These are phyloP conservation scores for Clanis bilineata DNA, from an alignment of 2,888 invertebrate species.

Conservation along the genomic window DNA sequence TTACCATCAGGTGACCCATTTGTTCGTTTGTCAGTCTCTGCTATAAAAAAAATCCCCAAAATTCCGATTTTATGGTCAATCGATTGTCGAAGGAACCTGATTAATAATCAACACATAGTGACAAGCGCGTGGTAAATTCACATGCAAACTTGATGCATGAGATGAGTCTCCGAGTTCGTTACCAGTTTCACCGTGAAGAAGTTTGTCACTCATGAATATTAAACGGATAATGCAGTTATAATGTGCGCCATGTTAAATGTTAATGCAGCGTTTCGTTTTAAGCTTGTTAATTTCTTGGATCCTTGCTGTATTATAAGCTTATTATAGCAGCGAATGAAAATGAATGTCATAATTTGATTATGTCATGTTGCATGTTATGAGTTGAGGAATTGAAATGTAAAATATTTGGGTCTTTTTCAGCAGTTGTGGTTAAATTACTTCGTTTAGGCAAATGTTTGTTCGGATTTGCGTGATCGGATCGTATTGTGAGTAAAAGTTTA, in stretches of 20 bases:
- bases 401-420: no score
- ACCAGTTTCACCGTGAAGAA: constrained; percentile 60
- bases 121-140: constrained; percentile 61
- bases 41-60: neutral
- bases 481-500: no score
- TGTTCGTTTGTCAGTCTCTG: no score
- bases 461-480: no score
- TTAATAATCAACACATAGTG: constrained; percentile 22
- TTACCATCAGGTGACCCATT: no score
- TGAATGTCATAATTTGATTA: neutral
- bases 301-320: constrained; percentile 31
- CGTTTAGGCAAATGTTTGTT: no score
- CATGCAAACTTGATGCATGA: constrained; percentile 53
- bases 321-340: neutral
- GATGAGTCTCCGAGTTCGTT: constrained; percentile 65
- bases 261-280: constrained; percentile 58
- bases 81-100: constrained; percentile 28
- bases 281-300: constrained; percentile 48
- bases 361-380: neutral
- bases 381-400: neutral
- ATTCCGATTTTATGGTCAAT: constrained; percentile 33
- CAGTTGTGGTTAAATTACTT: no score
- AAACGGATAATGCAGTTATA: constrained; percentile 74
- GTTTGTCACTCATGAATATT: constrained; percentile 73
- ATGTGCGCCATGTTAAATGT: constrained; percentile 53